phyloP scores from a whole-genome alignment of 2,113 vertebrate species.

The Agelaius phoeniceus region DNA sequence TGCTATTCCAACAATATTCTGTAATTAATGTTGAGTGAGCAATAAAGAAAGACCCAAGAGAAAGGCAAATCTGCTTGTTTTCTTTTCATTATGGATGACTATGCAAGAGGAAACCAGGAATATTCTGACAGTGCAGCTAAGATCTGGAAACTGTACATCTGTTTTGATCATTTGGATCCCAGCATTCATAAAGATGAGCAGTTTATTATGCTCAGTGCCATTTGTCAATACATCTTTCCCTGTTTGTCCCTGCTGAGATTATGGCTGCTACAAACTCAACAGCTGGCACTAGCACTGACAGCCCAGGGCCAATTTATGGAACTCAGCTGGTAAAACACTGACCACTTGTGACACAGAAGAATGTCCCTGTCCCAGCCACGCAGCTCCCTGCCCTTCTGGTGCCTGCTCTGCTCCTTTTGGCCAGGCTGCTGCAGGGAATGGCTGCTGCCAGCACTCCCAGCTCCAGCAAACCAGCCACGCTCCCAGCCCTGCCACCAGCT shows the following conservation, averaged over 20 bases:
- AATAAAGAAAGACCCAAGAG: slow-evolving; percentile 67
- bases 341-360: slow-evolving; percentile 58
- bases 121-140: slow-evolving; percentile 67
- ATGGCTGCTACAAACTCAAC: slow-evolving; percentile 65
- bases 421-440: background rate
- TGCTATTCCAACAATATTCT: slow-evolving; percentile 62
- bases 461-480: background rate
- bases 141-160: slow-evolving; percentile 71
- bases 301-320: slow-evolving; percentile 66
- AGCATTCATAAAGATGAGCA: slow-evolving; percentile 67
- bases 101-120: slow-evolving; percentile 57
- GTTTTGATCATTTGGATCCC: slow-evolving; percentile 71
- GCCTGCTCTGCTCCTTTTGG: slow-evolving; percentile 27
- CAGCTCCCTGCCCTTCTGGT: slow-evolving; percentile 48
- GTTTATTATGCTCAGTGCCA: slow-evolving; percentile 70
- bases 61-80: slow-evolving; percentile 69
- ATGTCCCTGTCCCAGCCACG: background rate
- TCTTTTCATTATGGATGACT: slow-evolving; percentile 68
- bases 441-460: background rate
- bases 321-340: slow-evolving; percentile 66
- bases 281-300: slow-evolving; percentile 62
- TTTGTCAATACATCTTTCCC: slow-evolving; percentile 70
- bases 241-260: slow-evolving; percentile 71
- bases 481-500: background rate
- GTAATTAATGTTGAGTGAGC: slow-evolving; percentile 72